Conservation (phyloP, 2,888 invertebrate species). For the Cantharis lateralis region DNA sequence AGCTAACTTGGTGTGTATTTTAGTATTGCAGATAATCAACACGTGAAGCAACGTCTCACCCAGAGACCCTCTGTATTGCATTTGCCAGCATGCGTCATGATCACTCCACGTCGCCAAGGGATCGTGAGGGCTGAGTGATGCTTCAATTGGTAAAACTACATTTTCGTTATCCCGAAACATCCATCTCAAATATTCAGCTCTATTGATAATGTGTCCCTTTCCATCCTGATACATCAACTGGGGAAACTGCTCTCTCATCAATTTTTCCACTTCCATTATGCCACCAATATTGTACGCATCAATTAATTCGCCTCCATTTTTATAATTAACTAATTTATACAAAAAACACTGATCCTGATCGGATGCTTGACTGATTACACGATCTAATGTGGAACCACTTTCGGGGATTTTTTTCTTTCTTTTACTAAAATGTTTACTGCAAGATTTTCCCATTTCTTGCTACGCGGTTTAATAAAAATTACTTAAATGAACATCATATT, state of each 20-base stretch:
- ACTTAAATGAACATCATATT: neutral
- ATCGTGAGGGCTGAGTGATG: slow-evolving; percentile 82
- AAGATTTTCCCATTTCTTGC: slow-evolving; percentile 54
- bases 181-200: slow-evolving; percentile 88
- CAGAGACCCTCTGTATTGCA: slow-evolving; percentile 92
- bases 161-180: slow-evolving; percentile 85
- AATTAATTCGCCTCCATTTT: slow-evolving; percentile 86
- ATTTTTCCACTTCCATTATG: slow-evolving; percentile 78
- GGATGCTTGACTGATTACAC: slow-evolving; percentile 87
- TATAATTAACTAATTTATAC: slow-evolving; percentile 88
- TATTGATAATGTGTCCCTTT: slow-evolving; percentile 81
- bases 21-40: slow-evolving; percentile 91
- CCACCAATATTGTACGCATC: slow-evolving; percentile 87
- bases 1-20: slow-evolving; percentile 79
- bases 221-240: slow-evolving; percentile 88
- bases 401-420: slow-evolving; percentile 57
- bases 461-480: slow-evolving; percentile 5
- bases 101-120: slow-evolving; percentile 87
- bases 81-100: slow-evolving; percentile 96
- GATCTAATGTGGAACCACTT: slow-evolving; percentile 82
- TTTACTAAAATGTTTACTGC: slow-evolving; percentile 54
- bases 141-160: slow-evolving; percentile 86
- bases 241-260: slow-evolving; percentile 85
- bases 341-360: slow-evolving; percentile 85
- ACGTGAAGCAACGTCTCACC: slow-evolving; percentile 96